A percentile compares a stretch with the other conserved stretches of the same genome.
Evolutionary conservation across 2,888 invertebrate species (phyloP).

Genomic region (Mamestra brassicae): DNA sequence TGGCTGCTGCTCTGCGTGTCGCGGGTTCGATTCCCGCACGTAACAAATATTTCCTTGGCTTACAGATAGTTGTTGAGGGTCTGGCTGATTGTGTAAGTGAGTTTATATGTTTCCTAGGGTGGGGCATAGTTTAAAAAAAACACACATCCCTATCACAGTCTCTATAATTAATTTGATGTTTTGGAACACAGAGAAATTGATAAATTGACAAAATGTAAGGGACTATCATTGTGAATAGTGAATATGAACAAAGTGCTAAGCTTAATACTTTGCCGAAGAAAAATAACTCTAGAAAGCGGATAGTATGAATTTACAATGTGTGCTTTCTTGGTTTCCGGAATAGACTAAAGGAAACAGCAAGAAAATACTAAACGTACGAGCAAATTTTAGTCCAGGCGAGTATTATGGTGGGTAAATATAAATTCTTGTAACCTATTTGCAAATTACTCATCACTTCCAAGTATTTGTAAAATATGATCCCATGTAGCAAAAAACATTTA

Average conservation of each 20-base stretch:
- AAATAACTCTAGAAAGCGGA: background rate
- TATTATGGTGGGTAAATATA: constrained; percentile 12
- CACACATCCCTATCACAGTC: too few relatives aligned
- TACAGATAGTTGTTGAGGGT: too few relatives aligned
- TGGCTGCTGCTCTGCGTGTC: too few relatives aligned
- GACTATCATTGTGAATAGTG: background rate
- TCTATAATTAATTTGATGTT: too few relatives aligned
- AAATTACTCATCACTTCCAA: constrained; percentile 34
- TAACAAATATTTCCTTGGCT: too few relatives aligned
- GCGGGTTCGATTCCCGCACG: too few relatives aligned
- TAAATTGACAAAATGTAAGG: background rate
- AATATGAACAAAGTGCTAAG: background rate
- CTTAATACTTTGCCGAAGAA: background rate
- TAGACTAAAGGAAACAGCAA: background rate
- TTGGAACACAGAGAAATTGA: background rate
- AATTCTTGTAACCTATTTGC: constrained; percentile 20
- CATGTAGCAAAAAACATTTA: constrained; percentile 58
- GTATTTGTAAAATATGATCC: constrained; percentile 53
- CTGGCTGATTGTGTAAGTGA: too few relatives aligned
- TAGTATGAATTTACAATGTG: background rate
- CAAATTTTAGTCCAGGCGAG: background rate
- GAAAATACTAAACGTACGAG: background rate
- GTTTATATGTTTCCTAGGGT: too few relatives aligned
- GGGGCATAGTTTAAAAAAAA: too few relatives aligned
- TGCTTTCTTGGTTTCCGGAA: background rate